Evolutionary conservation across 2,888 invertebrate species (phyloP).

Genomic region (Corbicula japonica): DNA sequence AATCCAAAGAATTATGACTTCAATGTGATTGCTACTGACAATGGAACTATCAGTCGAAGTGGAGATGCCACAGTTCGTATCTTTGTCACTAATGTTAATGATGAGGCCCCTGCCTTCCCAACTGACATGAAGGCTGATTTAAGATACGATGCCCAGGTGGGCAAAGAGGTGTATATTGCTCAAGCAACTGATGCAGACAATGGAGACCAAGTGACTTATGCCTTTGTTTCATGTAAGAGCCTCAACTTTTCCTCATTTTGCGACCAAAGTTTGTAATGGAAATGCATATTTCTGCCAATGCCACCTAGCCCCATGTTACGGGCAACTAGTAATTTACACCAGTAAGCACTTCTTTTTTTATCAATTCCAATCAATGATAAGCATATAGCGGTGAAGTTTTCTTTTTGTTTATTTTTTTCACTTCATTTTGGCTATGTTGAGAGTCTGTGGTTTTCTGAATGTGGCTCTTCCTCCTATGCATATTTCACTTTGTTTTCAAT

Average conservation of each 20-base stretch:
- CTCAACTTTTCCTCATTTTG: not conserved
- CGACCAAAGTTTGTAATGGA: not conserved
- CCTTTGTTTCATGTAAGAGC: slow-evolving; percentile 86
- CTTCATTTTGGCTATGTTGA: too few relatives aligned
- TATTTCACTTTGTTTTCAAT: too few relatives aligned
- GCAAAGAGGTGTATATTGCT: slow-evolving; percentile 90
- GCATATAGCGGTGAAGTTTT: too few relatives aligned
- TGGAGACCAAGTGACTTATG: slow-evolving; percentile 97
- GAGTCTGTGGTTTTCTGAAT: too few relatives aligned
- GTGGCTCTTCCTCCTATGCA: too few relatives aligned
- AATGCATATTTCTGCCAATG: too few relatives aligned
- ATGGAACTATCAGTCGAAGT: slow-evolving; percentile 28
- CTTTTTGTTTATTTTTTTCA: too few relatives aligned
- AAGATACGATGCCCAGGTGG: slow-evolving; percentile 87
- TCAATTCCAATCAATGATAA: too few relatives aligned
- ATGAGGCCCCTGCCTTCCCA: slow-evolving; percentile 92
- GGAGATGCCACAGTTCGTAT: slow-evolving; percentile 48
- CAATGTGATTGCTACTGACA: slow-evolving; percentile 95
- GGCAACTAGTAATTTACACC: too few relatives aligned
- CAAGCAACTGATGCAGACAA: slow-evolving; percentile 97
- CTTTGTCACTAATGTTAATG: slow-evolving; percentile 98
- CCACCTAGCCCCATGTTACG: too few relatives aligned
- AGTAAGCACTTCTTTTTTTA: too few relatives aligned
- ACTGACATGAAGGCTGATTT: slow-evolving; percentile 67
- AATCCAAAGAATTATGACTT: slow-evolving; percentile 91